A percentile compares a stretch with the other conserved stretches of the same genome.
Conservation (phyloP, 2,797 vertebrate genomes). For the Anguilla pacifica region DNA sequence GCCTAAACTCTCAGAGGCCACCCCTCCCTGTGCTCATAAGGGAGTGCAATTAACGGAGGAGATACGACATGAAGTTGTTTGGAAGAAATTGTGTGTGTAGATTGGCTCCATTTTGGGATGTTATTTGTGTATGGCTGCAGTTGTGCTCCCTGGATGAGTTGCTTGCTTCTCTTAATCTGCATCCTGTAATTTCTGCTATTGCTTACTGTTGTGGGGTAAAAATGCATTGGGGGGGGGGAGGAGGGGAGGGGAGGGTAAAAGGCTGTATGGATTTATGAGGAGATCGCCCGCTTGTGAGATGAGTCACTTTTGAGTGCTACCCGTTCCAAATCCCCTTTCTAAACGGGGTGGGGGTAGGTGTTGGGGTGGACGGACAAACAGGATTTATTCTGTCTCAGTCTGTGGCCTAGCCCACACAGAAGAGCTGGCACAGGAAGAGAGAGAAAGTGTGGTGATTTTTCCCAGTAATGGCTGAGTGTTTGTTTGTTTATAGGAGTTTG, state of each 20-base stretch:
- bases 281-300: conserved; percentile 14
- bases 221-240: no score
- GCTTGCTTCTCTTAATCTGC: background rate
- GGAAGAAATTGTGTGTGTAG: background rate
- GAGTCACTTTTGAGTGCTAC: background rate
- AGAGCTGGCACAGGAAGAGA: background rate
- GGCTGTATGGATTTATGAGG: background rate
- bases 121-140: background rate
- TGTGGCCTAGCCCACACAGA: background rate
- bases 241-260: background rate
- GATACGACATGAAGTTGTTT: background rate
- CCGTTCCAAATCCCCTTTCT: background rate
- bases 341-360: background rate
- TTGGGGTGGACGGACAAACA: no score
- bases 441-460: background rate
- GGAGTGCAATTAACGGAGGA: no score
- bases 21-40: no score
- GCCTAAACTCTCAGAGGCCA: no score
- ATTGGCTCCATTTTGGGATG: background rate
- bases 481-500: background rate
- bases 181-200: background rate
- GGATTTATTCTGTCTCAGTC: background rate
- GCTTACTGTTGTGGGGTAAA: background rate
- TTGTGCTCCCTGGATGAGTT: background rate
- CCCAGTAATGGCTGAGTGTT: background rate